Evolutionary conservation across 2,113 vertebrate species (phyloP).

Genomic region (Cichladusa arquata): DNA sequence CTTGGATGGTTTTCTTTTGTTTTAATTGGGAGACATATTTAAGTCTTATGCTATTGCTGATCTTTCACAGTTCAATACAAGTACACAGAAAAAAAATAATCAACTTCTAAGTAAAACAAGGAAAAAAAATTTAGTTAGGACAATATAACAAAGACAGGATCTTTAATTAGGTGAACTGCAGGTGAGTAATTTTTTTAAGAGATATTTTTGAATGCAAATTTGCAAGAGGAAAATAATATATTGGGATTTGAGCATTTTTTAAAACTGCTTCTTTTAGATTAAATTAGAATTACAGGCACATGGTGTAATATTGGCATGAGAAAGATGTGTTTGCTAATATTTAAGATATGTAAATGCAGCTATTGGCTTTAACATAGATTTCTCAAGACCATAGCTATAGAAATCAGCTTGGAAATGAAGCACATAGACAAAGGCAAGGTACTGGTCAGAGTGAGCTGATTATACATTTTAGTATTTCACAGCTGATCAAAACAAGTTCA

Average conservation of each 20-base stretch:
- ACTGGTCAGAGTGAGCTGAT: neutral
- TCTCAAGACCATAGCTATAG: neutral
- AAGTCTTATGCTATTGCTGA: neutral
- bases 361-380: neutral
- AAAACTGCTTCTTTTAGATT: neutral
- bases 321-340: neutral
- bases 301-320: neutral
- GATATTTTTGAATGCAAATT: neutral
- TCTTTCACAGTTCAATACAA: neutral
- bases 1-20: neutral
- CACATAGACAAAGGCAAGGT: neutral
- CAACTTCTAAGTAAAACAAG: neutral
- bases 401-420: neutral
- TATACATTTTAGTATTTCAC: neutral
- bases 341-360: neutral
- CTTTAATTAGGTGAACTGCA: neutral
- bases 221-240: neutral
- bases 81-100: neutral
- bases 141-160: neutral
- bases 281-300: neutral
- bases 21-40: neutral
- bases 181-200: neutral
- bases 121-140: neutral
- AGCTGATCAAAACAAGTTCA: neutral
- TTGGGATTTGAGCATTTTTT: neutral